These are phyloP conservation scores for Volucella inanis DNA, from an alignment of 2,888 invertebrate genomes.

Conservation along the genomic window DNA sequence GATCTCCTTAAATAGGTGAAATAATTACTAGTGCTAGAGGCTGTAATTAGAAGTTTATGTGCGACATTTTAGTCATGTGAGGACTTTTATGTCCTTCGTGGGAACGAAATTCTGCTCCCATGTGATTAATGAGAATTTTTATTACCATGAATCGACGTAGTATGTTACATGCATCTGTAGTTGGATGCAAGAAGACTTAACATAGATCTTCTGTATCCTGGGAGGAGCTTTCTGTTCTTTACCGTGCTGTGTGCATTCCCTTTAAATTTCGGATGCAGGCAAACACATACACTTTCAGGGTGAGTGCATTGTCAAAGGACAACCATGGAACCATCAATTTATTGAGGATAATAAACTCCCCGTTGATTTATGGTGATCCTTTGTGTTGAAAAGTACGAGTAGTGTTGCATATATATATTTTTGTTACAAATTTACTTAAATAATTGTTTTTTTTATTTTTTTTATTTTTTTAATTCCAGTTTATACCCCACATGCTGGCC, in stretches of 20 bases:
- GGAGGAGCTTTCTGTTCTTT: constrained; percentile 11
- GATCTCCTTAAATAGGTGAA: constrained; percentile 74
- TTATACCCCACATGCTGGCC: constrained; percentile 96
- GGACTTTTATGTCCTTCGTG: constrained; percentile 38
- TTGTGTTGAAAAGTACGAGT: constrained; percentile 17
- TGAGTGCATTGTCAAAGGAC: not conserved
- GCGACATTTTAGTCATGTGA: constrained; percentile 43
- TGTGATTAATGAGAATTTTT: constrained; percentile 69
- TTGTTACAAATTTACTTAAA: constrained; percentile 19
- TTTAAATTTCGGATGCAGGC: constrained; percentile 5
- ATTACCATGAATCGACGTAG: constrained; percentile 31
- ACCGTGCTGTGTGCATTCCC: constrained; percentile 18
- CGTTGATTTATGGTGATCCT: constrained; percentile 38
- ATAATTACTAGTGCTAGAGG: constrained; percentile 61
- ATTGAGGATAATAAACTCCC: constrained; percentile 39
- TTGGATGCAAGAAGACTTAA: not conserved
- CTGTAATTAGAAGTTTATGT: constrained; percentile 69
- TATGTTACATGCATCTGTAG: not conserved
- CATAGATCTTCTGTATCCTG: not conserved
- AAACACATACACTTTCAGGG: constrained; percentile 7
- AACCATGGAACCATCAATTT: constrained; percentile 12
- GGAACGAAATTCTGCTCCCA: constrained; percentile 41
- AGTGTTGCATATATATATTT: not conserved
- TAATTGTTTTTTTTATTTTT: constrained; percentile 64
- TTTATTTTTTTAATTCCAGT: constrained; percentile 84